Percentiles rank a stretch among this genome's conserved stretches.
Conservation (phyloP, 2,113 vertebrate species). For the Microtus montanus region DNA sequence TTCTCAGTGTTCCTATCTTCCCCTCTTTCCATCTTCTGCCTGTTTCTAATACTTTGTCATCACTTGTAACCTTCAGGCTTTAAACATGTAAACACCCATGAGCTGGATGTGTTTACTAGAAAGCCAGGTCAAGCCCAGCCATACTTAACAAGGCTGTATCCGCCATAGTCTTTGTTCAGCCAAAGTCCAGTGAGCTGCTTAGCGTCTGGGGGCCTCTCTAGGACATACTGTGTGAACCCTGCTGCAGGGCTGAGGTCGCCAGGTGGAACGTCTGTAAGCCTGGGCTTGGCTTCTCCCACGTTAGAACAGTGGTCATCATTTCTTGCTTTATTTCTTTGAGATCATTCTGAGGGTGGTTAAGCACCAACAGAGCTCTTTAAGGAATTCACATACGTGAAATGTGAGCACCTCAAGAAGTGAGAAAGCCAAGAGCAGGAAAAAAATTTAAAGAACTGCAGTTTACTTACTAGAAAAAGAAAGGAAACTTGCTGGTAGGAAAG, state of each 20-base stretch:
- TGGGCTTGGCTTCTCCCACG: background rate
- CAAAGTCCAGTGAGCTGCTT: background rate
- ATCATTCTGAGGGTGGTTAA: background rate
- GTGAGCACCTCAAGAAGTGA: background rate
- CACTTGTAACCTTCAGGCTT: background rate
- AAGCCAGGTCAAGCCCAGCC: background rate
- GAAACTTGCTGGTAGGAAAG: background rate
- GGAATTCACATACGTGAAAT: background rate
- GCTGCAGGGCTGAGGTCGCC: background rate
- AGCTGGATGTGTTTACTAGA: background rate
- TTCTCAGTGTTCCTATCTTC: slow-evolving; percentile 1
- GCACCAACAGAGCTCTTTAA: slow-evolving; percentile 9
- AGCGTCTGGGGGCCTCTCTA: background rate
- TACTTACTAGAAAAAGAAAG: background rate
- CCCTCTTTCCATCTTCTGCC: background rate
- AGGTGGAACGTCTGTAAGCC: background rate
- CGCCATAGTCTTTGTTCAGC: background rate
- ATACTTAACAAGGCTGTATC: background rate
- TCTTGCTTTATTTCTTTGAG: slow-evolving; percentile 41
- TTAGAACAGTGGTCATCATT: background rate
- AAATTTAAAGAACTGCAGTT: slow-evolving; percentile 16
- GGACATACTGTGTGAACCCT: background rate
- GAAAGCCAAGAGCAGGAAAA: background rate
- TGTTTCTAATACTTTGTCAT: background rate
- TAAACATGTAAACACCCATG: background rate